Conservation (phyloP, 1,140 invertebrate genomes). For the Pogonomyrmex barbatus region DNA sequence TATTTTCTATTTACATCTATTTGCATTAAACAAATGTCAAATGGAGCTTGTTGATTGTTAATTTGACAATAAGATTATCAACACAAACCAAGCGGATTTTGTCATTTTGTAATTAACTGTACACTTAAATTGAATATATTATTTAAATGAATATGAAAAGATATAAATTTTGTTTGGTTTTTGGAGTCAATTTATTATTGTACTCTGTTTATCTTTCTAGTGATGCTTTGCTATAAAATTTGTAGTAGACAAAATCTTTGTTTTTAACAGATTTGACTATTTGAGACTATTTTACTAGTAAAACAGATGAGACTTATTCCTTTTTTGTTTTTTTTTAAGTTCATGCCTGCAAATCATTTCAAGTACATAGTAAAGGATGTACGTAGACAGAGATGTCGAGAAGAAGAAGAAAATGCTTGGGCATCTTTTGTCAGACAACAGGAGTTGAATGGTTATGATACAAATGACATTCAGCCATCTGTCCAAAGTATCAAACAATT, state of each 20-base stretch:
- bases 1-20: neutral
- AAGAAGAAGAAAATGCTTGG: constrained; percentile 80
- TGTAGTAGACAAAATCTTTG: neutral
- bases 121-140: no score
- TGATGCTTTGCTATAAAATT: neutral
- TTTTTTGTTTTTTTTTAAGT: constrained; percentile 74
- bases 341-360: constrained; percentile 81
- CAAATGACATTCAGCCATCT: constrained; percentile 32
- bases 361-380: constrained; percentile 82
- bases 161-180: neutral
- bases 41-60: neutral
- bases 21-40: neutral
- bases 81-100: neutral
- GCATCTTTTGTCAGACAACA: constrained; percentile 78
- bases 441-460: constrained; percentile 60
- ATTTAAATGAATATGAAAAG: neutral
- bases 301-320: neutral
- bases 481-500: constrained; percentile 60
- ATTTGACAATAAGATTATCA: neutral
- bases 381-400: constrained; percentile 76
- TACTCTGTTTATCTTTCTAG: neutral
- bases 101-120: neutral
- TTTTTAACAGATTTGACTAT: neutral
- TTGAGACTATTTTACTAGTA: neutral
- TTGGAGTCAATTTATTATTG: neutral